Percentiles rank a stretch among this genome's conserved stretches.
These are phyloP conservation scores for Agonopterix alstromeriana DNA, from an alignment of 2,888 invertebrate species.

Conservation along the genomic window DNA sequence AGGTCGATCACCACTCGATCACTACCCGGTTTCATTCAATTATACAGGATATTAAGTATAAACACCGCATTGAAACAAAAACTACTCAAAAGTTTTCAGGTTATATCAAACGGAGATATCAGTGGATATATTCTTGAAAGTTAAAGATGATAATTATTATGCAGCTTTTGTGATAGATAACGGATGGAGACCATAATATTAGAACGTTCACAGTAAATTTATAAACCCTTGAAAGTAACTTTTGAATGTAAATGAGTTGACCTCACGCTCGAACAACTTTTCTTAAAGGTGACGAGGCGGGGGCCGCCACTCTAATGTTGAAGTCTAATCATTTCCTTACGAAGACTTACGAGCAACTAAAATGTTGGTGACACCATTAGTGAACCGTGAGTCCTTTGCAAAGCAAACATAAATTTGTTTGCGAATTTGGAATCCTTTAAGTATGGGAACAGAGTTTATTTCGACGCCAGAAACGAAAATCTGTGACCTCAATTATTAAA, in stretches of 20 bases:
- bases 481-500: constrained; percentile 48
- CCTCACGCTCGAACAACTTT: constrained; percentile 49
- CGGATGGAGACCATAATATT: background rate
- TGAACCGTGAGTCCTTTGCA: too few species aligned
- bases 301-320: constrained; percentile 37
- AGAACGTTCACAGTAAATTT: constrained; percentile 14
- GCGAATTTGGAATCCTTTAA: too few species aligned
- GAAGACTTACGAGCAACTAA: constrained; percentile 22
- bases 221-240: constrained; percentile 35
- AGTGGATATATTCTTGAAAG: too few species aligned
- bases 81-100: too few species aligned
- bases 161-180: background rate
- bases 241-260: constrained; percentile 36
- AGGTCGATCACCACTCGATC: constrained; percentile 51
- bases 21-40: constrained; percentile 23
- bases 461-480: constrained; percentile 13
- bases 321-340: constrained; percentile 10
- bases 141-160: too few species aligned
- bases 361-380: constrained; percentile 22
- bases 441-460: too few species aligned
- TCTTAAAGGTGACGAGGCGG: constrained; percentile 33
- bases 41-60: background rate
- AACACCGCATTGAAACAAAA: background rate
- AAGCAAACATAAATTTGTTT: background rate
- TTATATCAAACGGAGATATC: too few species aligned